A percentile compares a stretch with the other conserved stretches of the same genome.
phyloP scores from a whole-genome alignment of 2,113 vertebrate species.

The Chroicocephalus ridibundus region DNA sequence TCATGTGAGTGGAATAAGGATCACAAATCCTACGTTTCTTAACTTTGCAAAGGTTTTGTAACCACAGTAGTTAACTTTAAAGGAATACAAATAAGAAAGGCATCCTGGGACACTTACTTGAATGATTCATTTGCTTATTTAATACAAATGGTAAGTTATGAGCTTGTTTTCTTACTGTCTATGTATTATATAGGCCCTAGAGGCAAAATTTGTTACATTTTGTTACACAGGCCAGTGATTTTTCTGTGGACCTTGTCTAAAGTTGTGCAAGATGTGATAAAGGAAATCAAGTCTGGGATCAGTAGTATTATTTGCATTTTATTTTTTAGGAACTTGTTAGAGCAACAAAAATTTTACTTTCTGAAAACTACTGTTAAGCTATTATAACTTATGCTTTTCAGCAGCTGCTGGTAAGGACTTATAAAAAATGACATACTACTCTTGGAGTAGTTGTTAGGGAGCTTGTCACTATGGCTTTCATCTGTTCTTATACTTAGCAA shows the following conservation, averaged over 20 bases:
- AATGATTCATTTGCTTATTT: background rate
- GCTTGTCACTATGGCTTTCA: background rate
- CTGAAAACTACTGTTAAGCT: background rate
- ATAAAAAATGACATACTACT: background rate
- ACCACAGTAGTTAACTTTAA: background rate
- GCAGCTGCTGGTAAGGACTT: background rate
- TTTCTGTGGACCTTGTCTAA: background rate
- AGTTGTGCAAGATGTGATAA: background rate
- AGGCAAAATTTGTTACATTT: background rate
- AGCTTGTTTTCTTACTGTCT: background rate
- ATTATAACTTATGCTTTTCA: background rate
- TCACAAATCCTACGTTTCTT: background rate
- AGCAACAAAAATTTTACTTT: background rate
- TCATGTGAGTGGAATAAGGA: background rate
- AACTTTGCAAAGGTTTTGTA: background rate
- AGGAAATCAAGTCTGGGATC: background rate
- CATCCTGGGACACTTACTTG: background rate
- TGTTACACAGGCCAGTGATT: background rate
- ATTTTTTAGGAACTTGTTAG: background rate
- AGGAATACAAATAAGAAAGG: background rate
- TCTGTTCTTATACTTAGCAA: background rate
- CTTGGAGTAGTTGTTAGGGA: background rate
- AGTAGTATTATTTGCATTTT: background rate
- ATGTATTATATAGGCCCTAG: background rate
- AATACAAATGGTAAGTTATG: background rate